Evolutionary conservation across 2,888 invertebrate genomes (phyloP).

Genomic region (Teleogryllus oceanicus): DNA sequence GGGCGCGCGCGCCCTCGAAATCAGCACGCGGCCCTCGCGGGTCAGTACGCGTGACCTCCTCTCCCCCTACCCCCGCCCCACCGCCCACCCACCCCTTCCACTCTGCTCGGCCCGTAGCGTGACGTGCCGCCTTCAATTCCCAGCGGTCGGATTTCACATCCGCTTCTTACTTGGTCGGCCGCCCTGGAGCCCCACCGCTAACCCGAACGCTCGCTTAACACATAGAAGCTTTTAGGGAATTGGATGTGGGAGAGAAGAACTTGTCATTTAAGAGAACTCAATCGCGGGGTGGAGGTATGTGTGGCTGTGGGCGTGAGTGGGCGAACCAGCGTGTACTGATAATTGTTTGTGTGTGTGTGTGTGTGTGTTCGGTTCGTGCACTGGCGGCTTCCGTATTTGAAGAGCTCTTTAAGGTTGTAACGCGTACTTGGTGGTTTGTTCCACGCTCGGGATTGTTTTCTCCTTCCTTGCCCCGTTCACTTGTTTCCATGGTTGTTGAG

Average conservation of each 20-base stretch:
- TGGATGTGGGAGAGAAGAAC: not conserved
- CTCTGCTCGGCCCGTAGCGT: not conserved
- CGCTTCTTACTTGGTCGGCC: not conserved
- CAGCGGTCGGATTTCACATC: not conserved
- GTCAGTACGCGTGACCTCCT: not conserved
- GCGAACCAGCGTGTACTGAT: no score
- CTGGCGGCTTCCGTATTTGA: not conserved
- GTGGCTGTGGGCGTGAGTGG: no score
- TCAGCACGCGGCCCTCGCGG: not conserved
- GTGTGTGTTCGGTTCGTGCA: not conserved
- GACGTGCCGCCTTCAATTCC: not conserved
- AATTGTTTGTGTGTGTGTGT: not conserved
- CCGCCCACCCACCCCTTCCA: not conserved
- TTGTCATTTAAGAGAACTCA: not conserved
- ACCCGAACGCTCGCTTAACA: not conserved
- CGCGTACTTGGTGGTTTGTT: not conserved
- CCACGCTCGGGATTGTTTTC: not conserved
- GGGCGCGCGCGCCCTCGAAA: no score
- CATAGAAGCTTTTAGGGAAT: slow-evolving; percentile 8
- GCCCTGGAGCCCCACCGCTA: not conserved
- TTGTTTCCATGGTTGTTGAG: not conserved
- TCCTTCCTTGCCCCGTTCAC: not conserved
- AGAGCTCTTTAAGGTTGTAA: slow-evolving; percentile 18
- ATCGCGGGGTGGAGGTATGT: not conserved
- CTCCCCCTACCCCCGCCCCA: not conserved